Percentiles rank a stretch among this genome's conserved stretches.
phyloP scores from a whole-genome alignment of 2,888 invertebrate species.

The Diadegma fenestrale region DNA sequence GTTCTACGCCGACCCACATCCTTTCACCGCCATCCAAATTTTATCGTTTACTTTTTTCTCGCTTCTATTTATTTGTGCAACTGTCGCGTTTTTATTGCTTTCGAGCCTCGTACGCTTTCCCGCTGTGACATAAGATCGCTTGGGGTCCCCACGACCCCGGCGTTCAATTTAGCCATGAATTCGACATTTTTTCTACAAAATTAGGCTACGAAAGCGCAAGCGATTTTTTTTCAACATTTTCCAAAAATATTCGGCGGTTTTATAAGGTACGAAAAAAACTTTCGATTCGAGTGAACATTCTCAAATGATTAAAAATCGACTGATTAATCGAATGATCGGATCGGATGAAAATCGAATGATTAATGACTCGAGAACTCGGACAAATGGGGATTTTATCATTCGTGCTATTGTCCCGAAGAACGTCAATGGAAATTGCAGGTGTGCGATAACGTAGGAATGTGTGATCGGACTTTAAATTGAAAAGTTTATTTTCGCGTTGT shows the following conservation, averaged over 20 bases:
- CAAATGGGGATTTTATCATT: conserved; percentile 29
- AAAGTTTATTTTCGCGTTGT: conserved; percentile 12
- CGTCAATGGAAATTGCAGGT: conserved; percentile 36
- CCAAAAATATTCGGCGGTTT: not conserved
- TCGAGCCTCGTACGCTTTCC: not conserved
- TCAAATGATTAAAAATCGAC: not conserved
- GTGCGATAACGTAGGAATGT: conserved; percentile 52
- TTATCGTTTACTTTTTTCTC: conserved; percentile 19
- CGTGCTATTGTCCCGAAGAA: conserved; percentile 9
- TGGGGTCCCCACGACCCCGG: not conserved
- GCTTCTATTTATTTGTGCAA: not conserved
- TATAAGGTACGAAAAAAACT: not conserved
- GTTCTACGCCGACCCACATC: conserved; percentile 37
- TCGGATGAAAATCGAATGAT: not conserved
- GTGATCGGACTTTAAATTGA: conserved; percentile 57
- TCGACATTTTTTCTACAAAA: not conserved
- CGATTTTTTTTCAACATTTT: not conserved
- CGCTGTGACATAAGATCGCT: not conserved
- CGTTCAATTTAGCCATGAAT: not conserved
- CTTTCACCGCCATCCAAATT: conserved; percentile 47
- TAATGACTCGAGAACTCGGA: not conserved
- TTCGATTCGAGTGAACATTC: not conserved
- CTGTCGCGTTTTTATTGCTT: not conserved
- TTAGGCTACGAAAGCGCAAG: not conserved
- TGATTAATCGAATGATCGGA: no score